A percentile compares a stretch with the other conserved stretches of the same genome.
Conservation (phyloP, 2,888 invertebrate genomes). For the Drosophila aldrichi region DNA sequence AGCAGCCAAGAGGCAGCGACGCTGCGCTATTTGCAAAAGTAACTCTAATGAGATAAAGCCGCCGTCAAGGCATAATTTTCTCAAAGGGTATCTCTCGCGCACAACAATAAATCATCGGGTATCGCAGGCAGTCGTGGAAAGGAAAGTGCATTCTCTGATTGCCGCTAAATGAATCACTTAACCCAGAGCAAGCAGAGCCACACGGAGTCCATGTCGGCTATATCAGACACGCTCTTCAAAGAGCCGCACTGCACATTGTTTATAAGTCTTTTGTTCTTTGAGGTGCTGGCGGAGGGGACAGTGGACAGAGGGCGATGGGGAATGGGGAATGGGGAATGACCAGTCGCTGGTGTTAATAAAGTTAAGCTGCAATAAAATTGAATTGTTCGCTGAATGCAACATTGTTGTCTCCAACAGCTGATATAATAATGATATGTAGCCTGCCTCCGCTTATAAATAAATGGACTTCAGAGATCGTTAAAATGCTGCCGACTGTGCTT, state of each 20-base stretch:
- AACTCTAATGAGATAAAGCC: constrained; percentile 74
- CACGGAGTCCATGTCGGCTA: constrained; percentile 63
- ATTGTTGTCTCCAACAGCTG: constrained; percentile 53
- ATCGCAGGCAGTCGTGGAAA: constrained; percentile 45
- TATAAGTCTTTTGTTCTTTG: constrained; percentile 52
- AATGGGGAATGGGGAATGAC: not conserved
- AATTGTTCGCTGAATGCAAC: constrained; percentile 65
- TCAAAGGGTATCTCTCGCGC: constrained; percentile 48
- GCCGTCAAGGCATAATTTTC: constrained; percentile 66
- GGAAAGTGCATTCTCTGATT: constrained; percentile 80
- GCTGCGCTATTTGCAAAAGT: constrained; percentile 50
- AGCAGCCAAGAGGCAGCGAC: not conserved
- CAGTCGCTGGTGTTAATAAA: constrained; percentile 66
- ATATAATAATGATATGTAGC: constrained; percentile 42
- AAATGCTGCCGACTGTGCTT: constrained; percentile 18
- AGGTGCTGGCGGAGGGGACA: not conserved
- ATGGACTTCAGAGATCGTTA: constrained; percentile 20
- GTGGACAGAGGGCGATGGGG: too few species aligned
- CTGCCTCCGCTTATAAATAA: constrained; percentile 23
- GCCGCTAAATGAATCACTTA: constrained; percentile 80
- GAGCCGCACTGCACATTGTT: constrained; percentile 54
- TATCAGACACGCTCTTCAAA: constrained; percentile 75
- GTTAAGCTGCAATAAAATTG: constrained; percentile 81
- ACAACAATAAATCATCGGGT: constrained; percentile 71
- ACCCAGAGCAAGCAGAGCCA: constrained; percentile 50